These are phyloP conservation scores for Ptilodon capucinus DNA, from an alignment of 2,888 invertebrate species.

Conservation along the genomic window DNA sequence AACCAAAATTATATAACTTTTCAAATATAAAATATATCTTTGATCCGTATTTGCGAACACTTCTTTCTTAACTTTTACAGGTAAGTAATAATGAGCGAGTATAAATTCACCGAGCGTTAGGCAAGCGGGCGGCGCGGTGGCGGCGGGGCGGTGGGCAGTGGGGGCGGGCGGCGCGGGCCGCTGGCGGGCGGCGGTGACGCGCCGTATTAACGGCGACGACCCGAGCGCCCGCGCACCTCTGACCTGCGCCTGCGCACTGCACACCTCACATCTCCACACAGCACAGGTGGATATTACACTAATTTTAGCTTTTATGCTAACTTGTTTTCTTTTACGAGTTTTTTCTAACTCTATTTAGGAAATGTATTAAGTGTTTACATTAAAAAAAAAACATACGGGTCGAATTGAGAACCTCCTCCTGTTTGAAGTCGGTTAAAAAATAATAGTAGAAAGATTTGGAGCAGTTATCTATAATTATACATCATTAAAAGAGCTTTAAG, in stretches of 20 bases:
- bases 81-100: slow-evolving; percentile 9
- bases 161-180: slow-evolving; percentile 19
- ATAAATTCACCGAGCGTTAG: slow-evolving; percentile 26
- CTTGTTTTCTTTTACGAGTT: neutral
- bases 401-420: no score
- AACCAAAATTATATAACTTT: neutral
- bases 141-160: neutral
- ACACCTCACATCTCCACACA: slow-evolving; percentile 10
- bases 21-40: neutral
- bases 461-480: no score
- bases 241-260: slow-evolving; percentile 31
- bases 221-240: slow-evolving; percentile 23
- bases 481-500: no score
- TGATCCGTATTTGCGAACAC: no score
- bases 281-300: neutral
- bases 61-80: neutral
- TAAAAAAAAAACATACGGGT: no score
- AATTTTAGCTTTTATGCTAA: neutral
- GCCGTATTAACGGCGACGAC: slow-evolving; percentile 3
- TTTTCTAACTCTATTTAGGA: no score
- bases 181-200: slow-evolving; percentile 23
- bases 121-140: slow-evolving; percentile 15
- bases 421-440: no score
- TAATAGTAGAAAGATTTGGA: no score
- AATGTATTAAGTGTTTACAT: no score